Percentiles rank a stretch among this genome's conserved stretches.
Conservation (phyloP, 2,888 invertebrate genomes). For the Macaria notata region DNA sequence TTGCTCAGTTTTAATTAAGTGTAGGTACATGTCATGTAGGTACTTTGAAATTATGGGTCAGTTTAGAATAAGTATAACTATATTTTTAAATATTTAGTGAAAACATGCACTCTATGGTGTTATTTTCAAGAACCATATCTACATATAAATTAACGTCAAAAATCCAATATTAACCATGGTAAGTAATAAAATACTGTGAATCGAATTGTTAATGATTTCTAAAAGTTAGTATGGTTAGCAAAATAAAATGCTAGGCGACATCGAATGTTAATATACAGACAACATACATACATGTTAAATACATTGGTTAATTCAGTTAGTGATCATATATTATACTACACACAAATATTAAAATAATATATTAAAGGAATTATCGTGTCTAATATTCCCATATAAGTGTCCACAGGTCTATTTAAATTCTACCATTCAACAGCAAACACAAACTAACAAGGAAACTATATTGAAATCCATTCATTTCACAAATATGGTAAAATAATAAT, state of each 20-base stretch:
- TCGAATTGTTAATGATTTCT: no score
- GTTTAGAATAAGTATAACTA: slow-evolving; percentile 36
- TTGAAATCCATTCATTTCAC: not conserved
- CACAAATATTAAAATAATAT: not conserved
- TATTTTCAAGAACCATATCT: slow-evolving; percentile 6
- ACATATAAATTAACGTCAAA: not conserved
- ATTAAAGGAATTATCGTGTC: slow-evolving; percentile 1
- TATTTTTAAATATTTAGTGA: slow-evolving; percentile 13
- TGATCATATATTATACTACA: not conserved
- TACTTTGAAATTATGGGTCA: slow-evolving; percentile 60
- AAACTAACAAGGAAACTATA: not conserved
- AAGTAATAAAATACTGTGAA: no score
- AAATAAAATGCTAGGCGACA: slow-evolving; percentile 20
- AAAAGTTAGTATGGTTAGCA: slow-evolving; percentile 11
- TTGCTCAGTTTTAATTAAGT: slow-evolving; percentile 20
- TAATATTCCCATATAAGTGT: slow-evolving; percentile 16
- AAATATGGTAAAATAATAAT: not conserved
- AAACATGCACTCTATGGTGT: slow-evolving; percentile 25
- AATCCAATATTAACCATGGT: no score
- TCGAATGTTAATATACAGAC: slow-evolving; percentile 16
- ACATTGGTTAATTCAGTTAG: slow-evolving; percentile 3
- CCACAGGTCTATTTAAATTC: slow-evolving; percentile 24
- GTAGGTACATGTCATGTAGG: slow-evolving; percentile 16
- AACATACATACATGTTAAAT: slow-evolving; percentile 18
- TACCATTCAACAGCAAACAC: slow-evolving; percentile 6